Base-by-base conservation (phyloP, 1,140 invertebrate genomes). In the Drosophila sechellia region DNA sequence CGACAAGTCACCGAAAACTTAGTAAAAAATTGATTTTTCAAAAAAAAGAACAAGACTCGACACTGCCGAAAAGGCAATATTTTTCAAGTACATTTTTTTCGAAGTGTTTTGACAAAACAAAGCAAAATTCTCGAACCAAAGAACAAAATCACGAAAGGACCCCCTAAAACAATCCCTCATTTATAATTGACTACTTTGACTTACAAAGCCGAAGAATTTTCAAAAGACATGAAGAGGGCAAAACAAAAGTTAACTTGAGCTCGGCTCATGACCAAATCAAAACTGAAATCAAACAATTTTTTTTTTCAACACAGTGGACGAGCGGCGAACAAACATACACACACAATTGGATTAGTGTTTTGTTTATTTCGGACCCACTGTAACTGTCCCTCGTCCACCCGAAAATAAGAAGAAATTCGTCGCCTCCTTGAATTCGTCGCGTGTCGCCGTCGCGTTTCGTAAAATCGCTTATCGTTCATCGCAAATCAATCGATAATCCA, bases 261-360 rank as follows among this genome's bases (percentile, higher is more conserved):
- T 22, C 35, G 35, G 74, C 73, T 77, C 55, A 77, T 69, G 72
- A 66, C 20, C 45, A 78, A 77, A 48, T 8, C 39, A 68, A 45
- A 81, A 54, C 59, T 35, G 8, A 55, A 59, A 70, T 39, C 53
- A 17, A 40, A 45, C 34, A 34, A 46, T 52, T 65, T 75, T 73
- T 37, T 56, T 27, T 27, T 52, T 37, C 5, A 12, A 40, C 12
- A 54, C 53, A 53, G 57, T 74, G 58, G 63, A 60, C 57, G 60
- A 50, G 79, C 54, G 42, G 60, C 65, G 45, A 77, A 75, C 46
- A 79, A 84, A 90, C 87, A 90, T 79, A 89, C 89, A 90, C 87
- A 84, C 87, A 81, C 77, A 76, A 76, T 78, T 90, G 87, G 87
- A 90, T 90, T 90, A 90, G 87, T 90, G 87, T 90, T 85, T 87